Evolutionary conservation across 64 coral and sea anemone genomes (phyloP).

Genomic region (Stylophora pistillata): DNA sequence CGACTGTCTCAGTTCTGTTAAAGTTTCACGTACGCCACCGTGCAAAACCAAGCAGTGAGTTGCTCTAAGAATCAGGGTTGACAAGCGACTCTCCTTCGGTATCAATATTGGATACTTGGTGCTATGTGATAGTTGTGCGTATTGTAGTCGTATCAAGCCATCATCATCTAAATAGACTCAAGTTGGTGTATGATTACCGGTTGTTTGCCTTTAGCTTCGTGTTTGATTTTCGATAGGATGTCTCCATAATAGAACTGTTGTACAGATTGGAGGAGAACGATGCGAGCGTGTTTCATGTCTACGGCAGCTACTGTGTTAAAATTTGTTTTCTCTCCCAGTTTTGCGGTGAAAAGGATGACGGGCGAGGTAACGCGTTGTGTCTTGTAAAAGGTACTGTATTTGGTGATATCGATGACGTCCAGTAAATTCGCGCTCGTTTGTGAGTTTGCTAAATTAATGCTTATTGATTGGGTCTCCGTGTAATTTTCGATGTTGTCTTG

Average conservation of each 20-base stretch:
- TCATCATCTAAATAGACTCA: not conserved
- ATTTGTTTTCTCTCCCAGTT: not conserved
- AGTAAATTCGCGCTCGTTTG: too few species aligned
- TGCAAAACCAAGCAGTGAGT: slow-evolving; percentile 39
- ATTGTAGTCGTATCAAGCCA: not conserved
- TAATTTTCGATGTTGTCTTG: slow-evolving; percentile 16
- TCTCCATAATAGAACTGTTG: too few species aligned
- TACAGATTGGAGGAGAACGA: too few species aligned
- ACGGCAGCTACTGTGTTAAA: too few species aligned
- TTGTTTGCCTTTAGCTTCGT: too few species aligned
- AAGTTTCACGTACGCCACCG: slow-evolving; percentile 41
- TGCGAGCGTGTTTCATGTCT: too few species aligned
- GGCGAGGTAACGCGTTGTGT: not conserved
- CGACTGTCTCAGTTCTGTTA: slow-evolving; percentile 18
- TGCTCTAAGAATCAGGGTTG: not conserved
- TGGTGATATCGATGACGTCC: too few species aligned
- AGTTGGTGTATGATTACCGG: too few species aligned
- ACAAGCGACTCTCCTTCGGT: slow-evolving; percentile 18
- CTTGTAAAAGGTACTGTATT: not conserved
- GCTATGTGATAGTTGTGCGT: not conserved
- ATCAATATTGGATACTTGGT: slow-evolving; percentile 23
- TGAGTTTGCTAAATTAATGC: too few species aligned
- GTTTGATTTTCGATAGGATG: too few species aligned
- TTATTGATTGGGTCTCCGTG: slow-evolving; percentile 53
- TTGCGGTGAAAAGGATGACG: not conserved